phyloP scores from a whole-genome alignment of 1,140 invertebrate genomes.

The Atta cephalotes region DNA sequence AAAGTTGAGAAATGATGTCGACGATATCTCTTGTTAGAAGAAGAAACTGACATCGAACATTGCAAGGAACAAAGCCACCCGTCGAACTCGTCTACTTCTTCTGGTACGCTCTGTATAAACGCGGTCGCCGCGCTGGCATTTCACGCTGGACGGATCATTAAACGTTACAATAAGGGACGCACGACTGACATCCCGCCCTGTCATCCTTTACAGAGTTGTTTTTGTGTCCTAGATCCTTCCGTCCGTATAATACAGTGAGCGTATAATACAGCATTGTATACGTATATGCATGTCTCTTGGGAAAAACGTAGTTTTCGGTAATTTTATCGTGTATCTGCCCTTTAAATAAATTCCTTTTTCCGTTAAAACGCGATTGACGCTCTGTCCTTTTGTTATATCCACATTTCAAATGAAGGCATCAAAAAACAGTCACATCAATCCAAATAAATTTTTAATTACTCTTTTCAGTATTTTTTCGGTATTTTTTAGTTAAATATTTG shows the following conservation, averaged over 20 bases:
- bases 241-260: background rate
- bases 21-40: background rate
- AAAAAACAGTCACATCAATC: background rate
- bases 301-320: background rate
- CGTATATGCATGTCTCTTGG: background rate
- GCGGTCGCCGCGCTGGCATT: constrained; percentile 35
- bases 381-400: background rate
- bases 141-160: constrained; percentile 57
- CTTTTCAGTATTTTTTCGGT: background rate
- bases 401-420: background rate
- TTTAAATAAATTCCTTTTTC: constrained; percentile 1
- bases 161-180: constrained; percentile 49
- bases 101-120: constrained; percentile 14
- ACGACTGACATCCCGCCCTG: constrained; percentile 13
- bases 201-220: constrained; percentile 6
- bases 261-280: background rate
- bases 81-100: background rate
- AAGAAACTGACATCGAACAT: background rate
- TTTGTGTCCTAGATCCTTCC: constrained; percentile 38
- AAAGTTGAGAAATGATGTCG: background rate
- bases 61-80: background rate
- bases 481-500: background rate
- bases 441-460: background rate
- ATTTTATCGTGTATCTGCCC: background rate
- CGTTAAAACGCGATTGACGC: background rate